These are phyloP conservation scores for Capricornis sumatraensis DNA, from an alignment of 2,113 vertebrate species.

Conservation along the genomic window DNA sequence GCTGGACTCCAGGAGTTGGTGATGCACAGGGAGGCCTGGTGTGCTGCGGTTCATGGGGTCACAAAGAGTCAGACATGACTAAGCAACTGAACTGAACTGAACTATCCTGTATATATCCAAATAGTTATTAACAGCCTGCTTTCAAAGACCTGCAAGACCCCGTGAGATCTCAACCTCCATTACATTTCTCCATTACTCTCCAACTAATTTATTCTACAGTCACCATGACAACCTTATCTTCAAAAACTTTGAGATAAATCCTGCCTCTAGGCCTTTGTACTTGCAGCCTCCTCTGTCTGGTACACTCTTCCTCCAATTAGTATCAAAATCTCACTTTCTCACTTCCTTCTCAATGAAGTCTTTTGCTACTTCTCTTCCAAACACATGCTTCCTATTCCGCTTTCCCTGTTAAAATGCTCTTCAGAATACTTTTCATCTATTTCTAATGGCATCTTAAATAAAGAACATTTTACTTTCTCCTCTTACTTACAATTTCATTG, in stretches of 20 bases:
- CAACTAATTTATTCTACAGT: neutral
- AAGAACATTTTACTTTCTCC: neutral
- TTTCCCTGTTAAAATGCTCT: neutral
- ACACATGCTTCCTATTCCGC: neutral
- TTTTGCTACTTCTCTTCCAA: neutral
- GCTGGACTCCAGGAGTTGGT: no score
- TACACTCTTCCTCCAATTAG: neutral
- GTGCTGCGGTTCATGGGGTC: no score
- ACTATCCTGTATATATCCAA: no score
- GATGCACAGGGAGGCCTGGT: no score
- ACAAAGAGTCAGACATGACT: no score
- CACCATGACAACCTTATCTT: neutral
- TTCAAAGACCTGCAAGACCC: no score
- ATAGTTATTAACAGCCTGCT: no score
- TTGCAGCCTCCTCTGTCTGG: neutral
- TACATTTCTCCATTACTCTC: neutral
- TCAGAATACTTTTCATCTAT: neutral
- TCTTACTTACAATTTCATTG: neutral
- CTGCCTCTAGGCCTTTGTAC: neutral
- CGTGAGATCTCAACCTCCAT: neutral
- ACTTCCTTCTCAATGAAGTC: neutral
- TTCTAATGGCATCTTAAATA: neutral
- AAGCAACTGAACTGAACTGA: no score
- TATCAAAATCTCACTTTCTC: neutral
- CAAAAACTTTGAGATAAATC: neutral